Evolutionary conservation across 2,113 vertebrate genomes (phyloP), one percentile per base, ranked within the genome.

Genomic region (Poicephalus gulielmi): DNA sequence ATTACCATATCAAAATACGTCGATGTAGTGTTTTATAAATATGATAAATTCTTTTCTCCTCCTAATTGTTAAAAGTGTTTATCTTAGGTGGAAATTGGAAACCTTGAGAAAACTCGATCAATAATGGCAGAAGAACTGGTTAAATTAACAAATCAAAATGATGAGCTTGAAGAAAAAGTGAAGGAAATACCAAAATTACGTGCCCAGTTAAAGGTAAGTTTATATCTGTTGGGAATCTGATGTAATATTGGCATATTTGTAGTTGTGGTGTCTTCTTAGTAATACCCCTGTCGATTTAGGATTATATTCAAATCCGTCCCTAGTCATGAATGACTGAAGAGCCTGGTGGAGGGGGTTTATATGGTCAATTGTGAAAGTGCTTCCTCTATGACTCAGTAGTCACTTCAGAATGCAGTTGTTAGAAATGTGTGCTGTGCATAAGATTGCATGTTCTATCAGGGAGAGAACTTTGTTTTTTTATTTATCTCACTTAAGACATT

Each of bases 51-150:
- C 44, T 79, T 64, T 60, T 44, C 57, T 86, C n/a, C n/a, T 70
- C 30, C 70, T 95, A 74, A 95, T 59, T 87, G 28, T 94, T 71
- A 30, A n/a, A 84, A 96, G 4, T 95, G 71, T 97, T 64, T 94
- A 28, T 44, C 35, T 74, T 94, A 99, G 99, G 77, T 99, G 91
- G 99, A 99, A 98, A 99, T 99, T 84, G 97, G 98, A 52, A 98
- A 91, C 95, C 97, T 99, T 90, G 99, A 99, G 98, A 98, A 99
- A 97, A 99, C 99, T 67, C 99, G 99, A 53, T 98, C 99, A 9
- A 98, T 99, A 96, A 99, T 99, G 98, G 98, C 99, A 23, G 99
- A 99, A 96, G 99, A 99, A 64, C 96, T 99, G 41, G 99, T 99
- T 92, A 99, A 98, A 88, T 98, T 99, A 97, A 99, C 99, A 91